Percentiles rank a stretch among this genome's conserved stretches.
These are phyloP conservation scores for Callopanchax toddi DNA, from an alignment of 2,113 vertebrate species.

Conservation along the genomic window DNA sequence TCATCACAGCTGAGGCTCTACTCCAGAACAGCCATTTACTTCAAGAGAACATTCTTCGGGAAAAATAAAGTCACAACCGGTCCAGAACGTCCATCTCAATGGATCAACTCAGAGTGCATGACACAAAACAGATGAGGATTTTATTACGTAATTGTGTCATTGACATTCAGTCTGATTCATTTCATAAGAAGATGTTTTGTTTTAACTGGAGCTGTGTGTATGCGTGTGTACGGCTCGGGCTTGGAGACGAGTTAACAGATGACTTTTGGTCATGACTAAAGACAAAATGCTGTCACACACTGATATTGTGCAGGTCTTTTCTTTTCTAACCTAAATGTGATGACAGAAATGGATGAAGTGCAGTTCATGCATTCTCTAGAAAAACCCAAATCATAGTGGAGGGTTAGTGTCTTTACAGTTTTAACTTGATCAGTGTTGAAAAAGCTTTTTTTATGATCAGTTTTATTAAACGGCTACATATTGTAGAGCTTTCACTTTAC, in stretches of 20 bases:
- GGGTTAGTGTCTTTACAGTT: background rate
- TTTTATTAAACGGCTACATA: too few relatives aligned
- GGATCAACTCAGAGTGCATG: conserved; percentile 6
- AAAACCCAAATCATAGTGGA: background rate
- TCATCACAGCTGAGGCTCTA: conserved; percentile 22
- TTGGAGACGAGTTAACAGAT: conserved; percentile 39
- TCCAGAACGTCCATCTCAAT: conserved; percentile 32
- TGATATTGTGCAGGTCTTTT: conserved; percentile 12
- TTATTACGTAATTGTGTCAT: conserved; percentile 53
- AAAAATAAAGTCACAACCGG: conserved; percentile 41
- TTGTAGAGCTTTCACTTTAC: too few relatives aligned
- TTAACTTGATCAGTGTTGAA: too few relatives aligned
- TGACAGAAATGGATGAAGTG: background rate
- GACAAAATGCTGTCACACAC: conserved; percentile 28
- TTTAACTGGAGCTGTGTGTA: conserved; percentile 18
- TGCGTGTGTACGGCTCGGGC: conserved; percentile 10
- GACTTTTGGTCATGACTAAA: conserved; percentile 11
- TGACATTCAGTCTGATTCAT: conserved; percentile 29
- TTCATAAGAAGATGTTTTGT: conserved; percentile 24
- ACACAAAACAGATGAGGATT: conserved; percentile 56
- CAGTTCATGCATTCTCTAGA: conserved; percentile 11
- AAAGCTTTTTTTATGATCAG: too few relatives aligned
- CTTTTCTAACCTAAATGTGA: conserved; percentile 9
- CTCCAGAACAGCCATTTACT: conserved; percentile 7
- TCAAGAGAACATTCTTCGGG: conserved; percentile 25